Evolutionary conservation across 2,113 vertebrate genomes (phyloP), one percentile per base, ranked within the genome.

Genomic region (Lagenorhynchus albirostris): DNA sequence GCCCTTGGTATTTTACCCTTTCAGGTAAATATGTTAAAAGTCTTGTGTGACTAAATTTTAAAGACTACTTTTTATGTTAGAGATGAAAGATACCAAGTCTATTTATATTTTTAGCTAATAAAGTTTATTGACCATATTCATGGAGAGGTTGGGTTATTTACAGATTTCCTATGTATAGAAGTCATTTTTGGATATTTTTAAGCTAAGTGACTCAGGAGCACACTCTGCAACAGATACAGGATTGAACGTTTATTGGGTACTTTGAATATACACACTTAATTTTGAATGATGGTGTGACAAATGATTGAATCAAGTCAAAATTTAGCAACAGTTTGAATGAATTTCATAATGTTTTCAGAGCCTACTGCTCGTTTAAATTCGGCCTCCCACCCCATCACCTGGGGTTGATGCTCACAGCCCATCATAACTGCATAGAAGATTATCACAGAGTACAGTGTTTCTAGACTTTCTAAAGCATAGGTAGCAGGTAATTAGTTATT

Each of bases 311-410:
- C n/a, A 84, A 92, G 25, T 86, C 67, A 79, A 76, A 89, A 82
- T 91, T 93, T 89, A 63, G 38, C 82, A 91, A 71, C 6, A 89
- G 62, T 90, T 92, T 86, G 83, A 95, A 88, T 95, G 77, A 95
- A 96, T 92, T 96, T 92, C 60, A 55, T 83, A 81, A 70, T 94
- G 58, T 86, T 96, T 94, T 96, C 0, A 73, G n/a, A 96, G 20
- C 67, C 38, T 77, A 7, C 18, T 76, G 79, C 38, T 73, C 13
- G 3, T 94, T 93, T 89, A 73, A 53, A 89, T 77, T 87, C 85
- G 90, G 55, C 68, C n/a, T 82, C 73, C 38, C 14, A 95, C 53
- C 74, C 73, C 38, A 29, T 85, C 53, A 70, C 44, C 58, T 62
- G 41, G 71, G 77, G 60, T 26, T 95, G 38, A 83, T 89, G 77